These are phyloP conservation scores for silkworm (Bombyx mori) DNA, from an alignment of 1,140 invertebrate genomes.

Conservation along the genomic window ASM3026992v2 NC_085117.1:6347501-6348000, in stretches of 20 bases:
- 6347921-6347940: slow-evolving; percentile 94
- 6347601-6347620: no score
- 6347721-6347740: no score
- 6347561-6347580: no score
- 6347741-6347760: not conserved
- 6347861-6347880: slow-evolving; percentile 10
- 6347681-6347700: no score
- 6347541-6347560: no score
- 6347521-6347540: no score
- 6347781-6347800: slow-evolving; percentile 2
- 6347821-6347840: slow-evolving; percentile 12
- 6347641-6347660: no score
- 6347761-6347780: slow-evolving; percentile 19
- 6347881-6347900: slow-evolving; percentile 17
- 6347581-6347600: no score
- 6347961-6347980: slow-evolving; percentile 90
- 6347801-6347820: slow-evolving; percentile 6
- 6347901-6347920: slow-evolving; percentile 63
- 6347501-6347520: no score
- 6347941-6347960: slow-evolving; percentile 90
- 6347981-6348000: slow-evolving; percentile 96
- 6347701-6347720: no score
- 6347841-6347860: slow-evolving; percentile 3
- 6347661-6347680: no score
- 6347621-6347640: no score